Percentiles rank a stretch among this genome's conserved stretches.
phyloP scores from a whole-genome alignment of 2,888 invertebrate genomes.

The Linnaemya vulpina region DNA sequence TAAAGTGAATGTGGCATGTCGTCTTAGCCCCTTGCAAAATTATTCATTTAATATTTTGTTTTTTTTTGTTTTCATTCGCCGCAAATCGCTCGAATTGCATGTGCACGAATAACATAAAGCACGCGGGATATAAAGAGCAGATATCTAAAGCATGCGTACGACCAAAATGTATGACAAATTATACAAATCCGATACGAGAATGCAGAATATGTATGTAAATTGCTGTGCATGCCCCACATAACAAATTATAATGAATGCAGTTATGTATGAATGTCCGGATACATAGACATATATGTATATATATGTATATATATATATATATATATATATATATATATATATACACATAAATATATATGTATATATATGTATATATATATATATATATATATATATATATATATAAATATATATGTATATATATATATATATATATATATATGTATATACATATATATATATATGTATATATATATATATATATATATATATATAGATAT shows the following conservation, averaged over 20 bases:
- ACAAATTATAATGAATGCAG: too few species aligned
- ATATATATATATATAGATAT: too few species aligned
- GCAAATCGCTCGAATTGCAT: not conserved
- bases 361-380: not conserved
- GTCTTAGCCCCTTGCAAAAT: not conserved
- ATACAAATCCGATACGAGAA: too few species aligned
- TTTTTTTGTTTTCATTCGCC: too few species aligned
- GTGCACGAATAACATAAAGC: not conserved
- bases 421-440: not conserved
- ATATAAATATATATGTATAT: not conserved
- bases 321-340: not conserved
- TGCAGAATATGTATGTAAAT: too few species aligned
- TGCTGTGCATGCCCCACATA: too few species aligned
- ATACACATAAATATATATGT: not conserved
- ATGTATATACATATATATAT: not conserved
- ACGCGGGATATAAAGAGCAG: too few species aligned
- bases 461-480: not conserved
- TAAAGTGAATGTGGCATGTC: not conserved
- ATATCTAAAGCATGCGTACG: too few species aligned
- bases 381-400: not conserved
- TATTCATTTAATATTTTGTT: too few species aligned
- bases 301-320: constrained; percentile 7
- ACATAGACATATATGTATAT: constrained; percentile 4
- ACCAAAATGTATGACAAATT: too few species aligned
- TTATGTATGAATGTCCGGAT: not conserved